Percentiles rank a stretch among this genome's conserved stretches.
phyloP scores from a whole-genome alignment of 2,888 invertebrate species.

The Alsophila aescularia region DNA sequence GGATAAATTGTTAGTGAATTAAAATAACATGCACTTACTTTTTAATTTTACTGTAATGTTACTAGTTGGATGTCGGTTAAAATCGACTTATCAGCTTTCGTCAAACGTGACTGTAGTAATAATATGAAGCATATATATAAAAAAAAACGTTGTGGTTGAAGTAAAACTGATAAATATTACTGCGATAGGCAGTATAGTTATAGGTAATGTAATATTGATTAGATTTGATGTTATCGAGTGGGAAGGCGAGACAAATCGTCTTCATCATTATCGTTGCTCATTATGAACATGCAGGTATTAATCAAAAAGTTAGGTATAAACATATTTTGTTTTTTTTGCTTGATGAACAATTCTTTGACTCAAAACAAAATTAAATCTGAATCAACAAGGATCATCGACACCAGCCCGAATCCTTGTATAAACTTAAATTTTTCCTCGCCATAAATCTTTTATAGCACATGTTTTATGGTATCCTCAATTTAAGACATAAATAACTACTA shows the following conservation, averaged over 20 bases:
- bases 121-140: slow-evolving; percentile 14
- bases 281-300: slow-evolving; percentile 7
- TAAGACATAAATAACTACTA: not conserved
- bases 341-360: not conserved
- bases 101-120: slow-evolving; percentile 4
- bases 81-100: slow-evolving; percentile 9
- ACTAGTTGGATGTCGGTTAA: too few relatives aligned
- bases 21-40: too few relatives aligned
- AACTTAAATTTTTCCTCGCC: not conserved
- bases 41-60: not conserved
- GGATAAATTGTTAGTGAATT: too few relatives aligned
- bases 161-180: slow-evolving; percentile 13
- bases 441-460: slow-evolving; percentile 5
- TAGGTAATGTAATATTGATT: slow-evolving; percentile 24
- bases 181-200: slow-evolving; percentile 22
- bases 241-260: slow-evolving; percentile 25
- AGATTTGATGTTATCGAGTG: slow-evolving; percentile 18
- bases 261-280: slow-evolving; percentile 11
- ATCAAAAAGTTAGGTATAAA: not conserved
- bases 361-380: not conserved
- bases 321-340: too few relatives aligned
- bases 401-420: too few relatives aligned
- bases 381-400: not conserved
- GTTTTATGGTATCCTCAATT: not conserved
- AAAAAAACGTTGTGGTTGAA: slow-evolving; percentile 7